Evolutionary conservation across 1,140 invertebrate species (phyloP).

Genomic region (Drosophila equinoxialis): DNA sequence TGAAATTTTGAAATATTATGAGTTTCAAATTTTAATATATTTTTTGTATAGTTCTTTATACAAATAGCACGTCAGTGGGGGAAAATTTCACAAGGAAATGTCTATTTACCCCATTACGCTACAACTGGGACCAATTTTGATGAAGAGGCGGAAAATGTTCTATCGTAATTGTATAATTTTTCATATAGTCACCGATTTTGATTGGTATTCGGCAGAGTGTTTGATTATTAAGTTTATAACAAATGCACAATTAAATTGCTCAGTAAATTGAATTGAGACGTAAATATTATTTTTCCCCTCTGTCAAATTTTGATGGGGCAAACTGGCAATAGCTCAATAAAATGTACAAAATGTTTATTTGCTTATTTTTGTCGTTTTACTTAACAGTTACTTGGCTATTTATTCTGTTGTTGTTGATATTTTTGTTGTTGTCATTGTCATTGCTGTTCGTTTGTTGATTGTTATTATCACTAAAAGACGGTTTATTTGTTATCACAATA

Average conservation of each 20-base stretch:
- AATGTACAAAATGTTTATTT: slow-evolving; percentile 18
- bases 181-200: not conserved
- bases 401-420: not conserved
- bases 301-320: slow-evolving; percentile 21
- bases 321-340: slow-evolving; percentile 24
- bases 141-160: too few relatives aligned
- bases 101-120: too few relatives aligned
- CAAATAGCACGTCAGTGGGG: too few relatives aligned
- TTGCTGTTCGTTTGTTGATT: not conserved
- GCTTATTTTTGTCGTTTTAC: slow-evolving; percentile 2
- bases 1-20: too few relatives aligned
- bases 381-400: slow-evolving; percentile 1
- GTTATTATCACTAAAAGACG: slow-evolving; percentile 8
- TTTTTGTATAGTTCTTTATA: too few relatives aligned
- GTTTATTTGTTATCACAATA: slow-evolving; percentile 8
- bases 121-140: not conserved
- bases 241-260: slow-evolving; percentile 53
- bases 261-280: slow-evolving; percentile 62
- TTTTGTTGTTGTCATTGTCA: not conserved
- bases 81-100: too few relatives aligned
- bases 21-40: too few relatives aligned
- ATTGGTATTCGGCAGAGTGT: not conserved
- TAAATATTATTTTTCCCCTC: slow-evolving; percentile 47
- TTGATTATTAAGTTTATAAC: slow-evolving; percentile 35
- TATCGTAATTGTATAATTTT: not conserved